These are phyloP conservation scores for Philotrypesis tridentata DNA, from an alignment of 1,140 invertebrate genomes.

Conservation along the genomic window DNA sequence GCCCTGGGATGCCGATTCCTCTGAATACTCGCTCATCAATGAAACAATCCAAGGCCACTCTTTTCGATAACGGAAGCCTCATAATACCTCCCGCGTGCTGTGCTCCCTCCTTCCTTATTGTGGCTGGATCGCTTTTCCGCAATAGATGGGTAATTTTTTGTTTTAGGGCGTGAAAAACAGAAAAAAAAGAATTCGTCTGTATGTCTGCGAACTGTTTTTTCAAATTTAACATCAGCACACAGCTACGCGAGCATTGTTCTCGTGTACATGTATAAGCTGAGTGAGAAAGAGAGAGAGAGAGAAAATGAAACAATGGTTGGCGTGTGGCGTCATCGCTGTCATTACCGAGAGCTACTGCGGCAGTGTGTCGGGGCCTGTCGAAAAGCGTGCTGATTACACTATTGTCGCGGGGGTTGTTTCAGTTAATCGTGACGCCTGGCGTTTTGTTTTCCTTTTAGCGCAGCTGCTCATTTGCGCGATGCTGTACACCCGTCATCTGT, in stretches of 20 bases:
- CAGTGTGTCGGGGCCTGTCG: constrained; percentile 25
- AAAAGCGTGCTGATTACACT: constrained; percentile 68
- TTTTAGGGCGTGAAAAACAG: too few relatives aligned
- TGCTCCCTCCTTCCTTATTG: not conserved
- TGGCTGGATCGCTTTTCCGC: constrained; percentile 10
- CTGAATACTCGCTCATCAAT: constrained; percentile 73
- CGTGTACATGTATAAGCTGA: too few relatives aligned
- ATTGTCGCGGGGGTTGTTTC: constrained; percentile 66
- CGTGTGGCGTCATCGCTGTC: constrained; percentile 55
- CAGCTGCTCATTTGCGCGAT: not conserved
- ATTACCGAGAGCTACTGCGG: constrained; percentile 55
- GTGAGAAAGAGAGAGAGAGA: too few relatives aligned
- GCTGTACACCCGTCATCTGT: too few relatives aligned
- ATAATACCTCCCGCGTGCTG: too few relatives aligned
- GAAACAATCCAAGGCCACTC: constrained; percentile 64
- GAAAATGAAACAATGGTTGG: constrained; percentile 47
- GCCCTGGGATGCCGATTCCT: constrained; percentile 53
- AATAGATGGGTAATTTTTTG: too few relatives aligned
- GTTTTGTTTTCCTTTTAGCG: constrained; percentile 61
- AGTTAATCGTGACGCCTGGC: constrained; percentile 63
- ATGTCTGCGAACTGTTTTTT: too few relatives aligned
- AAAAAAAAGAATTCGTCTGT: too few relatives aligned
- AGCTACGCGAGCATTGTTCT: too few relatives aligned
- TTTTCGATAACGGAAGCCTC: constrained; percentile 23
- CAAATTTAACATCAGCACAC: too few relatives aligned